These are phyloP conservation scores for Poeciliopsis infans DNA, from an alignment of 2,797 vertebrate species.

Conservation along the genomic window DNA sequence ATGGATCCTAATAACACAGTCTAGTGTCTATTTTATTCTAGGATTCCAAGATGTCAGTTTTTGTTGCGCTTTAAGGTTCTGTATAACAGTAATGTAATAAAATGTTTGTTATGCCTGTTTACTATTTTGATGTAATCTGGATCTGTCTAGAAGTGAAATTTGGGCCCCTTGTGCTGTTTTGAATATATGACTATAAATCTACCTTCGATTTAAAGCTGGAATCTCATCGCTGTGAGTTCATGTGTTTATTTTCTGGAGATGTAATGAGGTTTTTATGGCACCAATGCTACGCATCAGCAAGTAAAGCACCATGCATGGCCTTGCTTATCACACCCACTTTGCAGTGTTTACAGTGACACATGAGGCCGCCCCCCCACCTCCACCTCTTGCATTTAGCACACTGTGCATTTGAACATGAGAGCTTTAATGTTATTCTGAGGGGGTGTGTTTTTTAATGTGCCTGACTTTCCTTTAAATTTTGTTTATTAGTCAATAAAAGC, in stretches of 20 bases:
- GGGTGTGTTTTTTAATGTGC: conserved; percentile 39
- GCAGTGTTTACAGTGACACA: conserved; percentile 61
- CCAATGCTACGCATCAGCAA: conserved; percentile 52
- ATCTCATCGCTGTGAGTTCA: conserved; percentile 5
- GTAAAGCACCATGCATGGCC: conserved; percentile 46
- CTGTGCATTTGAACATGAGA: conserved; percentile 35
- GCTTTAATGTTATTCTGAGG: conserved; percentile 54
- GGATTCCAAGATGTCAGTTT: not conserved
- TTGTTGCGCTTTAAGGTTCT: not conserved
- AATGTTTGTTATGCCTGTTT: not conserved
- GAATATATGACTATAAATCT: conserved; percentile 4
- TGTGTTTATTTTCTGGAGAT: conserved; percentile 14
- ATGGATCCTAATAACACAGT: not conserved
- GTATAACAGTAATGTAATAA: not conserved
- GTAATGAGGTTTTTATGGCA: conserved; percentile 63
- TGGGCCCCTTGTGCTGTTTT: not conserved
- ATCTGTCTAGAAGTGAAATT: not conserved
- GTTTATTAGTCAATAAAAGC: conserved; percentile 56
- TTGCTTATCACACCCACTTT: conserved; percentile 23
- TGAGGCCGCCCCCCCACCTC: conserved; percentile 17
- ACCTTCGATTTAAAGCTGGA: conserved; percentile 8
- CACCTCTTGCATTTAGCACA: conserved; percentile 46
- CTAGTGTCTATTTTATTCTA: not conserved
- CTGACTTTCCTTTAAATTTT: conserved; percentile 27
- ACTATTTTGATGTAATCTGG: not conserved